A percentile compares a stretch with the other conserved stretches of the same genome.
phyloP scores from a whole-genome alignment of 1,140 invertebrate species.

The Belonocnema kinseyi region DNA sequence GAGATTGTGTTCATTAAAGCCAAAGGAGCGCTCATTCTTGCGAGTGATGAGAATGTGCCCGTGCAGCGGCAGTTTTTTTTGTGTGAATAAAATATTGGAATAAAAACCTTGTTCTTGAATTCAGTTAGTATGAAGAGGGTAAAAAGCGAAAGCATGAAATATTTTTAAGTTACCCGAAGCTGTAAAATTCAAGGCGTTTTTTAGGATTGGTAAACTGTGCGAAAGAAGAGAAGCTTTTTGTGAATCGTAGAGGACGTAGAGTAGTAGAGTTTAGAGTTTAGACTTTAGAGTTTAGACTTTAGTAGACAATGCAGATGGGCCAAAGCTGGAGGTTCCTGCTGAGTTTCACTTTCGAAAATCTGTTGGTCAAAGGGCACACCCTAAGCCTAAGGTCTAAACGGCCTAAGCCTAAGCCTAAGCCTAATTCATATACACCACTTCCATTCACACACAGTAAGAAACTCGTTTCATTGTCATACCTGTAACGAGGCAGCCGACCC shows the following conservation, averaged over 20 bases:
- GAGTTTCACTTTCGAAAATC: slow-evolving; percentile 22
- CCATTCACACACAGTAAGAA: neutral
- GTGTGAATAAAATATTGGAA: too few species aligned
- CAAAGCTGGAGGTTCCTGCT: slow-evolving; percentile 9
- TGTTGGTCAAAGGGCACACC: slow-evolving; percentile 26
- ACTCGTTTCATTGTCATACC: too few species aligned
- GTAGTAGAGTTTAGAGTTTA: too few species aligned
- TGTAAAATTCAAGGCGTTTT: neutral
- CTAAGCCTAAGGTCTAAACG: too few species aligned
- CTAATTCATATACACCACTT: neutral
- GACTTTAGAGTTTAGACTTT: too few species aligned
- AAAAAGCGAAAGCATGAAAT: slow-evolving; percentile 2
- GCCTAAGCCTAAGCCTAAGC: neutral
- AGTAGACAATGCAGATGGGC: slow-evolving; percentile 11
- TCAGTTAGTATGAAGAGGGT: neutral
- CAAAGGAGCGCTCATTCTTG: too few species aligned
- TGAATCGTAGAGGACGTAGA: neutral
- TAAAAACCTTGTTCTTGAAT: neutral
- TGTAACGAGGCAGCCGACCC: too few species aligned
- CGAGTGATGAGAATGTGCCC: too few species aligned
- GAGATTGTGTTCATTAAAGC: too few species aligned
- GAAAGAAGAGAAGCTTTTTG: slow-evolving; percentile 8
- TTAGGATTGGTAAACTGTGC: slow-evolving; percentile 3
- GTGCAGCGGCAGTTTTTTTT: too few species aligned
- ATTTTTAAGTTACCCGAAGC: neutral